phyloP scores from a whole-genome alignment of 2,888 invertebrate genomes.

The Xestia ashworthii region DNA sequence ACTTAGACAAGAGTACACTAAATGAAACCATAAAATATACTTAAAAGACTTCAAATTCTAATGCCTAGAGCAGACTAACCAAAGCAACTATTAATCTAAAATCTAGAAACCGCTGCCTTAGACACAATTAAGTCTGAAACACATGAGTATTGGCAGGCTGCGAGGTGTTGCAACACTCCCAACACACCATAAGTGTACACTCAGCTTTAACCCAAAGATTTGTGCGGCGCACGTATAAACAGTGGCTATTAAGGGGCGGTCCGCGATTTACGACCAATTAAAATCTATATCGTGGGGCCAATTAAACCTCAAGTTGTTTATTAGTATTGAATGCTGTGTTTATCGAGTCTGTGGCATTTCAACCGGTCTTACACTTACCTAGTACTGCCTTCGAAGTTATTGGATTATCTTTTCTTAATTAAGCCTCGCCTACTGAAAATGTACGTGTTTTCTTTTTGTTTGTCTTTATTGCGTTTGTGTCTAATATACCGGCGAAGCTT shows the following conservation, averaged over 20 bases:
- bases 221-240: slow-evolving; percentile 72
- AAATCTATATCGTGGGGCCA: slow-evolving; percentile 86
- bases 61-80: neutral
- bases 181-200: slow-evolving; percentile 59
- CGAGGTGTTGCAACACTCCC: slow-evolving; percentile 16
- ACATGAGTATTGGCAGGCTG: slow-evolving; percentile 25
- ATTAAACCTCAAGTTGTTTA: slow-evolving; percentile 86
- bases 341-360: slow-evolving; percentile 74
- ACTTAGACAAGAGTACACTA: neutral
- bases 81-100: neutral
- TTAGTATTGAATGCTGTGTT: slow-evolving; percentile 80
- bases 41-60: neutral
- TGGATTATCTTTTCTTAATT: slow-evolving; percentile 67
- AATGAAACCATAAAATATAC: neutral
- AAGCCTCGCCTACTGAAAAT: slow-evolving; percentile 60
- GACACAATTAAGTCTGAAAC: neutral
- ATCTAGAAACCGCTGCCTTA: neutral
- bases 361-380: slow-evolving; percentile 69
- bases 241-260: slow-evolving; percentile 79
- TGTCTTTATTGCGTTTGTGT: slow-evolving; percentile 35
- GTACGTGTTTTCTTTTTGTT: slow-evolving; percentile 46
- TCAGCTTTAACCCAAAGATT: slow-evolving; percentile 74
- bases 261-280: slow-evolving; percentile 87
- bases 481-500: slow-evolving; percentile 25
- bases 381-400: slow-evolving; percentile 54